Base-by-base conservation (phyloP, 1,140 invertebrate genomes). In the Phymorhynchus buccinoides region DNA sequence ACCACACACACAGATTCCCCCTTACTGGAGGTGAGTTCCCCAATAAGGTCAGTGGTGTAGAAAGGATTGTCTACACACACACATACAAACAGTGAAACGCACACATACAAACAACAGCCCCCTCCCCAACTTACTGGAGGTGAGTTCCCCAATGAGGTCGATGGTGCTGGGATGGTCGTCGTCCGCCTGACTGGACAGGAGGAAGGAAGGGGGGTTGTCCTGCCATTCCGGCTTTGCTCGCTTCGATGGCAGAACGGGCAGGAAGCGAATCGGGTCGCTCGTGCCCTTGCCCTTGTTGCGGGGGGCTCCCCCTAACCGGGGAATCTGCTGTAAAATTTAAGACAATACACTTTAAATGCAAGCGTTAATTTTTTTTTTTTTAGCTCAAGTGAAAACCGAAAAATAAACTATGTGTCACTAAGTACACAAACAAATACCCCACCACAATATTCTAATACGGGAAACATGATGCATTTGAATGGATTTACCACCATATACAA, bases 221-320 rank as follows among this genome's bases (percentile, higher is more conserved):
- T 92, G 90, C 93, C 93, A 93, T 84, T 87, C 86, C 83, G 92
- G 93, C 88, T 93, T 93, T 35, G 82, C 83, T 84, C 92, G 87
- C 85, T 92, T 91, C 18, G 90, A 88, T 42, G 93, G 92, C 14
- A 93, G 84, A 48, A 91, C 90, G 12, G 93, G 93, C 18, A 93
- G 88, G 88, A 93, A 93, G 37, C 88, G 85, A 2, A 92, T 91
- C 7, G 92, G 92, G 84, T 93, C 92, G 87, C 90, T 88, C 62
- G 91, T 92, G 4, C 89, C 89, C 81, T 93, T 93, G 12, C 92
- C 92, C 86, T 92, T 93, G 84, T 89, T 92, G 18, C 56, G 56
- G 22, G 56, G 12, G 22, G 71, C 32, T 80, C 79, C 79, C 79
- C 79, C 79, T 80, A 35, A 18, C 12, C 48, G 42, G 79, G 79